These are phyloP conservation scores for Nibea albiflora DNA, from an alignment of 2,113 vertebrate genomes.

Conservation along the genomic window DNA sequence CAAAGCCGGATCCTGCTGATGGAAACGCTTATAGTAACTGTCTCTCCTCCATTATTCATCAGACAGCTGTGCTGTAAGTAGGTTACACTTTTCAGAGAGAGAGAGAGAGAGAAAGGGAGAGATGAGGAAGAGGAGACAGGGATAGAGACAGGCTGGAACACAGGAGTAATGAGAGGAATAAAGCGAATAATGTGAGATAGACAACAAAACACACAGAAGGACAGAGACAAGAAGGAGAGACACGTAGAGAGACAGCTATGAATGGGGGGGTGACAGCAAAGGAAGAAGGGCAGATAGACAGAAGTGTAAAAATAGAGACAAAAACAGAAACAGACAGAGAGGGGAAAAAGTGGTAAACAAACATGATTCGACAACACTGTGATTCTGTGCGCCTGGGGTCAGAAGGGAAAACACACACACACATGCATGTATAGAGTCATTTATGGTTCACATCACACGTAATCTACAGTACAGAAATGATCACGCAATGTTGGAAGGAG, in stretches of 20 bases:
- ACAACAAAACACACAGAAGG: not conserved
- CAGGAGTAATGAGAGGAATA: conserved; percentile 16
- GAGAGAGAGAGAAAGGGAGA: conserved; percentile 7
- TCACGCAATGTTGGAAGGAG: conserved; percentile 38
- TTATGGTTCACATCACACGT: conserved; percentile 50
- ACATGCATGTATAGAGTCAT: conserved; percentile 1
- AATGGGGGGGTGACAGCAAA: not conserved
- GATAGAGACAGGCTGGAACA: conserved; percentile 18
- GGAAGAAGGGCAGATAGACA: not conserved
- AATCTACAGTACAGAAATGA: conserved; percentile 27
- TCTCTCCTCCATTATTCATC: conserved; percentile 80
- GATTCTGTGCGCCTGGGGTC: conserved; percentile 6
- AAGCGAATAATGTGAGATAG: conserved; percentile 6
- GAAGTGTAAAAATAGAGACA: conserved; percentile 12
- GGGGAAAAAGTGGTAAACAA: not conserved
- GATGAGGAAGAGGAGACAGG: conserved; percentile 9
- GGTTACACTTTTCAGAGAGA: conserved; percentile 73
- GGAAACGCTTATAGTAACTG: conserved; percentile 69
- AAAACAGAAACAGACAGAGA: not conserved
- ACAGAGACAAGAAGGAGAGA: not conserved
- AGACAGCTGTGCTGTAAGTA: conserved; percentile 76
- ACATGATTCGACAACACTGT: conserved; percentile 1
- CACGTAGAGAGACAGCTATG: not conserved
- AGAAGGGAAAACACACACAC: not conserved
- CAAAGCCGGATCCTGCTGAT: conserved; percentile 70